Base-by-base conservation (phyloP, 2,797 vertebrate species). In the Danio jaintianensis region DNA sequence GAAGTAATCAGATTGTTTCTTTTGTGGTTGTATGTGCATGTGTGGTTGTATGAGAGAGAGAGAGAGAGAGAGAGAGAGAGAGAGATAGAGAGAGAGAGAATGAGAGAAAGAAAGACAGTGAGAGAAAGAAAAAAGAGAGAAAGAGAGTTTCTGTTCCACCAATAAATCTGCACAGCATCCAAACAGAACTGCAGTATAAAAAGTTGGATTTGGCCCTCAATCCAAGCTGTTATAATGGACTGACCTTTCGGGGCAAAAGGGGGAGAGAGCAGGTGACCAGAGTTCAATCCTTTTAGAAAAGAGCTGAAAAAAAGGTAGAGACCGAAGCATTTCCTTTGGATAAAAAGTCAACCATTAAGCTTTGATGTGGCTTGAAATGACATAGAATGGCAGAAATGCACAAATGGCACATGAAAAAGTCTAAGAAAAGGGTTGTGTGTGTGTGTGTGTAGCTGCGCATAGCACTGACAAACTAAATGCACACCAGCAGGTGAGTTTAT, bases 261-360 rank as follows among this genome's bases (percentile, higher is more conserved):
- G 68, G 72, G 52, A 52, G 79, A 71, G 62, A 66, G 73, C 45
- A 59, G 74, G 69, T 66, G 76, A 70, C 66, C 82, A 56, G 71
- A 71, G 80, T 83, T 81, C 81, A 81, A 55, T 76, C 61, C 53
- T 61, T 77, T 81, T 64, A 67, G 43, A 83, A 75, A 83, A 63
- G 48, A 18, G 20, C 22, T 72, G 13, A 66, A 77, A 72, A 61
- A 85, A 61, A 48, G 22, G 15, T 52, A 18, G 42, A 70, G 64
- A 52, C 36, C 18, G 38, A 58, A 62, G 48, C 62, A 74, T 80
- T 76, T 81, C 22, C 63, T 74, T 67, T 80, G 29, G 42, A 53
- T 10, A 48, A 62, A 36, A 66, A 74, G 71, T 75, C 64, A 66
- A 13, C 4, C 5, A 22, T 64, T 50, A 43, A 69, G 67, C 69